Percentiles rank a stretch among this genome's conserved stretches.
phyloP scores from a whole-genome alignment of 92 coral and sea anemone species.

The Phenganax subtilis region DNA sequence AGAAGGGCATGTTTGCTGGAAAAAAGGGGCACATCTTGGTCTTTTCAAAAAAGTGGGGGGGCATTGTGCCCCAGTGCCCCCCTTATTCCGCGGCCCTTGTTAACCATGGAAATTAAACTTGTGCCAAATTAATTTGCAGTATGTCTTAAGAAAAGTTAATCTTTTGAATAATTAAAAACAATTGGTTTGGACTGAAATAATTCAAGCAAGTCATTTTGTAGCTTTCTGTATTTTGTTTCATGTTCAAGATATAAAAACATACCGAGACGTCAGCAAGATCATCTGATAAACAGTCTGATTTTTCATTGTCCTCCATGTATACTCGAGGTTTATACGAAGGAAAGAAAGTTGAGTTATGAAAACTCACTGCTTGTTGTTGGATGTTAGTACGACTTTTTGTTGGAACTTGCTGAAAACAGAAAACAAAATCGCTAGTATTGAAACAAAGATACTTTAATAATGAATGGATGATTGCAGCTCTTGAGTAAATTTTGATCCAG shows the following conservation, averaged over 20 bases:
- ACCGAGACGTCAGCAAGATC: conserved; percentile 70
- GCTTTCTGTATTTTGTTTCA: not conserved
- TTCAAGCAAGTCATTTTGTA: not conserved
- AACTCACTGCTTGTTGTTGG: conserved; percentile 62
- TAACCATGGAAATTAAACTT: no score
- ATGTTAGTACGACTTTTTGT: not conserved
- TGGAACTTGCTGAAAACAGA: conserved; percentile 3
- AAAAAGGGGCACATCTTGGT: no score
- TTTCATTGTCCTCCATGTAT: conserved; percentile 80
- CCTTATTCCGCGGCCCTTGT: no score
- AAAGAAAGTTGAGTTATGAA: conserved; percentile 88
- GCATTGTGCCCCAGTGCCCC: no score
- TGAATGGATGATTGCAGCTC: not conserved
- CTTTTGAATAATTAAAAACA: not conserved
- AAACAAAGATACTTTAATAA: not conserved
- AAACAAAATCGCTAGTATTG: not conserved
- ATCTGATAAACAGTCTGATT: conserved; percentile 67
- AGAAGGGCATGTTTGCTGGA: no score
- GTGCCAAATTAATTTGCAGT: no score
- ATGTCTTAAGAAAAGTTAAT: no score
- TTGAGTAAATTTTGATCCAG: no score
- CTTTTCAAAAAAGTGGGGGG: no score
- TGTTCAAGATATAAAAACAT: not conserved
- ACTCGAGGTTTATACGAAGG: conserved; percentile 95
- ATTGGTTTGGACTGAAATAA: not conserved